A percentile compares a stretch with the other conserved stretches of the same genome.
Conservation (phyloP, 2,888 invertebrate species). For the Drosophila vallismaia region DNA sequence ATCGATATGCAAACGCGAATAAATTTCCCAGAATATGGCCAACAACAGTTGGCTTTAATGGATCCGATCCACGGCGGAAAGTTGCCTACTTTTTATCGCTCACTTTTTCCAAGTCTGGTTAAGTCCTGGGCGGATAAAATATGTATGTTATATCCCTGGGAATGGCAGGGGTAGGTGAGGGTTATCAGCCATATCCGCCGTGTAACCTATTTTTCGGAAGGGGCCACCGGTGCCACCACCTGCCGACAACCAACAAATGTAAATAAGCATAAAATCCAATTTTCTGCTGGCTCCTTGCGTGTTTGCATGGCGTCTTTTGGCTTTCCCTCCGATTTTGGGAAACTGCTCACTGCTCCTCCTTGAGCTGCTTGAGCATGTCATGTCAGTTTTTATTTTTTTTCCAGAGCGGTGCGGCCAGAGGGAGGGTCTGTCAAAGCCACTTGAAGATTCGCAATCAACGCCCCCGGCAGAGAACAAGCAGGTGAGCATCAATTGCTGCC, state of each 20-base stretch:
- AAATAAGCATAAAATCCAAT: slow-evolving; percentile 66
- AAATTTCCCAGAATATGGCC: slow-evolving; percentile 37
- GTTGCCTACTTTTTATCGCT: slow-evolving; percentile 28
- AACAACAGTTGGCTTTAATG: slow-evolving; percentile 46
- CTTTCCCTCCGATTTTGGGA: slow-evolving; percentile 3
- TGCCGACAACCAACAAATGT: slow-evolving; percentile 43
- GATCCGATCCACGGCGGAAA: slow-evolving; percentile 18
- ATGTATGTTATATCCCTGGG: slow-evolving; percentile 11
- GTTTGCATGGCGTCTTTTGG: slow-evolving; percentile 23
- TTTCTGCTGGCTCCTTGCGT: slow-evolving; percentile 45
- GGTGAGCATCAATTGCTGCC: slow-evolving; percentile 50
- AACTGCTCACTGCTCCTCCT: slow-evolving; percentile 1
- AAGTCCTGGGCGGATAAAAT: slow-evolving; percentile 22
- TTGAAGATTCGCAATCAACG: slow-evolving; percentile 58
- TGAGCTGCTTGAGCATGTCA: slow-evolving; percentile 17
- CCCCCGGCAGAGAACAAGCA: slow-evolving; percentile 33
- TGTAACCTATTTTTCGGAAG: slow-evolving; percentile 19
- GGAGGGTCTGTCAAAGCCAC: slow-evolving; percentile 32
- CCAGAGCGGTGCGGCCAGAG: neutral
- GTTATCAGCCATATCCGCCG: slow-evolving; percentile 14
- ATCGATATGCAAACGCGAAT: slow-evolving; percentile 34
- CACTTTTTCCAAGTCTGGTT: slow-evolving; percentile 3
- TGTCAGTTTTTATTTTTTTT: slow-evolving; percentile 27
- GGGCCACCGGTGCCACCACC: slow-evolving; percentile 5
- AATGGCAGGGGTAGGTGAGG: neutral